Evolutionary conservation across 2,888 invertebrate species (phyloP).

Genomic region (Tinea trinotella): DNA sequence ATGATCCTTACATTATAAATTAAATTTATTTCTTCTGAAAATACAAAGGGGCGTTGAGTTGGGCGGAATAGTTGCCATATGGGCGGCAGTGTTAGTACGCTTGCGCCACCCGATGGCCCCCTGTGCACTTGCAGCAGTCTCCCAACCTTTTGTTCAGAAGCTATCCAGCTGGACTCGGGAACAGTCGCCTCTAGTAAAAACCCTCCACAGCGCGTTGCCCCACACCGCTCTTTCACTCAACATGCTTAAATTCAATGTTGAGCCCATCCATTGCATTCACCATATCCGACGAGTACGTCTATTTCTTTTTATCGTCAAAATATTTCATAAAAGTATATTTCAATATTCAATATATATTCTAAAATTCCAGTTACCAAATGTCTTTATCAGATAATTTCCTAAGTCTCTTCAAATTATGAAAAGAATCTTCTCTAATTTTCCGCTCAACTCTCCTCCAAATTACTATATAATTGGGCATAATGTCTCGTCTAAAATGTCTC

Average conservation of each 20-base stretch:
- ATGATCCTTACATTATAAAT: too few species aligned
- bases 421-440: not conserved
- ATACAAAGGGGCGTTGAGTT: conserved; percentile 3
- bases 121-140: not conserved
- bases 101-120: not conserved
- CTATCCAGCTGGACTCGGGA: not conserved
- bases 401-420: too few species aligned
- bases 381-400: too few species aligned
- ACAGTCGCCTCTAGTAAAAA: not conserved
- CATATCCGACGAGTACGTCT: not conserved
- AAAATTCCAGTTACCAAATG: too few species aligned
- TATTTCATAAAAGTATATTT: not conserved
- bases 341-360: not conserved
- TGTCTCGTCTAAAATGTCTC: not conserved
- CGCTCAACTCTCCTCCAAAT: not conserved
- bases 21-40: not conserved
- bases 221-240: not conserved
- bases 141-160: not conserved
- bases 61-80: not conserved
- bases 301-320: not conserved
- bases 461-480: too few species aligned
- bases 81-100: conserved; percentile 9
- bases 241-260: not conserved
- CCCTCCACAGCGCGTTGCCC: not conserved
- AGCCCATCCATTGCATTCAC: not conserved